These are phyloP conservation scores for Sphinx pinastri DNA, from an alignment of 2,888 invertebrate species.

Conservation along the genomic window DNA sequence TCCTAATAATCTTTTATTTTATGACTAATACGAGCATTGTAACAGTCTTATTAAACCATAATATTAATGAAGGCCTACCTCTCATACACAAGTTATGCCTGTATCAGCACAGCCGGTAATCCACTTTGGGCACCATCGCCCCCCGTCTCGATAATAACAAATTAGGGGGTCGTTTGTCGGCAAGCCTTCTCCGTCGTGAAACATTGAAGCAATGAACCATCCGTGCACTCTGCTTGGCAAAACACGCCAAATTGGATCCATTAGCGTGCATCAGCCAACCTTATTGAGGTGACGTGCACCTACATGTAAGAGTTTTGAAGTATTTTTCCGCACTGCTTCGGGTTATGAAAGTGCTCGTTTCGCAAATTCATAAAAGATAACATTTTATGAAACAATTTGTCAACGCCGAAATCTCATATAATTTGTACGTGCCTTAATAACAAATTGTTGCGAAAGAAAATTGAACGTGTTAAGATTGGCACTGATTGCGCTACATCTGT, in stretches of 20 bases:
- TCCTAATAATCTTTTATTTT: too few species aligned
- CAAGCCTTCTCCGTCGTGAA: constrained; percentile 28
- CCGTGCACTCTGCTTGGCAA: constrained; percentile 46
- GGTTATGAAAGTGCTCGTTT: constrained; percentile 1
- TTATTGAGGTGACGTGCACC: constrained; percentile 16
- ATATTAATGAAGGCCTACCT: background rate
- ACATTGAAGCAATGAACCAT: constrained; percentile 16
- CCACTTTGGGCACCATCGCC: constrained; percentile 14
- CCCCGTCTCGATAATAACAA: constrained; percentile 27
- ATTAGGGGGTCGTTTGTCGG: constrained; percentile 33
- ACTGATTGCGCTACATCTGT: background rate
- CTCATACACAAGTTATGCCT: background rate
- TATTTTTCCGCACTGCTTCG: constrained; percentile 4
- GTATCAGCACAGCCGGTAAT: background rate
- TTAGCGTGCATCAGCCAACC: constrained; percentile 61
- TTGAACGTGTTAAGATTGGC: background rate
- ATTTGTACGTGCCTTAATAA: background rate
- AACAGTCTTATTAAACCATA: background rate
- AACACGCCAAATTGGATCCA: constrained; percentile 71
- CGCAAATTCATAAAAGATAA: constrained; percentile 6
- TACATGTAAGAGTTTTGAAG: background rate
- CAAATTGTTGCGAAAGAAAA: background rate
- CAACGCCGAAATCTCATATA: background rate
- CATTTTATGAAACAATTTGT: constrained; percentile 19
- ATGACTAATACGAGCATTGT: background rate